Conservation (phyloP, 2,888 invertebrate species). For the Autographa pulchrina region DNA sequence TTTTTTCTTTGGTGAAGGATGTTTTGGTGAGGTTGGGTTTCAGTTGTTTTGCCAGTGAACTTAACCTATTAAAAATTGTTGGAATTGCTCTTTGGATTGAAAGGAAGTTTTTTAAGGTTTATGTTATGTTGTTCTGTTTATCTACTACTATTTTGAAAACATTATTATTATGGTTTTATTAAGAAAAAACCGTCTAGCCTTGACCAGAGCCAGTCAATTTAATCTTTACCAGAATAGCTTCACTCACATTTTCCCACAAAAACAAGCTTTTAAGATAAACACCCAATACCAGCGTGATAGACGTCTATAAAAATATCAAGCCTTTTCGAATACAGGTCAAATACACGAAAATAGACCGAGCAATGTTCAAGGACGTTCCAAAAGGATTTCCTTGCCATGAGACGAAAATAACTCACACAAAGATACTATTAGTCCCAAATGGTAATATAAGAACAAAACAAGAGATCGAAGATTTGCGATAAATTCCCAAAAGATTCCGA, state of each 20-base stretch:
- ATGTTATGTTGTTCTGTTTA: neutral
- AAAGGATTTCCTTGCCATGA: neutral
- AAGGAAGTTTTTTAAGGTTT: neutral
- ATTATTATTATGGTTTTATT: too few species aligned
- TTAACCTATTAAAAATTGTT: constrained; percentile 17
- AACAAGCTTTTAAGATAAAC: neutral
- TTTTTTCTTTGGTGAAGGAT: constrained; percentile 31
- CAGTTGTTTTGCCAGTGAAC: neutral
- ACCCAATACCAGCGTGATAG: neutral
- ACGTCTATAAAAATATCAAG: neutral
- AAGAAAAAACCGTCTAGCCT: too few species aligned
- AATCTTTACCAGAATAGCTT: neutral
- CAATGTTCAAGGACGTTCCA: neutral
- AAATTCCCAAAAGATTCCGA: constrained; percentile 28
- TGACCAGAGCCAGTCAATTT: neutral
- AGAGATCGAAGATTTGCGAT: constrained; percentile 33
- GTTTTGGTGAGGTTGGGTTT: constrained; percentile 15
- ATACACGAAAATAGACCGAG: neutral
- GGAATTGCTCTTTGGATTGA: constrained; percentile 7
- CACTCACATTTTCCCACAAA: neutral
- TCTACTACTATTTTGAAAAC: too few species aligned
- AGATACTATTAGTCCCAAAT: constrained; percentile 19
- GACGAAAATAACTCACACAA: neutral
- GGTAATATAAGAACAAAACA: constrained; percentile 19
- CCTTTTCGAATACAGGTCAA: neutral